These are phyloP conservation scores for Cantharis rufa DNA, from an alignment of 2,888 invertebrate species.

Conservation along the genomic window DNA sequence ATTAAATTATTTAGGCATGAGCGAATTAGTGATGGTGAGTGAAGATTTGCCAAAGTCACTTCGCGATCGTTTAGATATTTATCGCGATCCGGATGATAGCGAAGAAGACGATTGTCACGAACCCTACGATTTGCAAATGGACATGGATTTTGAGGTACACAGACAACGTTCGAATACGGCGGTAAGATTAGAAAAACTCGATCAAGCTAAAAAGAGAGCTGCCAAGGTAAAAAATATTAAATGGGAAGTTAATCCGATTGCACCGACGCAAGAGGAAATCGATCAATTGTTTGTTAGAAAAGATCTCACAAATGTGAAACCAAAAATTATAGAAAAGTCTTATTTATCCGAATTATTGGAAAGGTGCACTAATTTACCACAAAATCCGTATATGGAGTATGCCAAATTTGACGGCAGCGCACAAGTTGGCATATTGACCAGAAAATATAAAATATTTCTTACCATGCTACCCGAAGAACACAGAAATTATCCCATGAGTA, in stretches of 20 bases:
- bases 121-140: conserved; percentile 79
- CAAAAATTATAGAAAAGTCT: conserved; percentile 57
- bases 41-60: conserved; percentile 75
- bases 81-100: conserved; percentile 78
- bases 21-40: conserved; percentile 88
- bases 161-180: conserved; percentile 86
- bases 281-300: conserved; percentile 64
- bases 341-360: conserved; percentile 75
- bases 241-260: conserved; percentile 65
- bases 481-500: conserved; percentile 80
- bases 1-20: conserved; percentile 68
- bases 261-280: conserved; percentile 62
- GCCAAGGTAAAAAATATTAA: conserved; percentile 77
- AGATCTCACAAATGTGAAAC: conserved; percentile 47
- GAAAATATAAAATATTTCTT: conserved; percentile 87
- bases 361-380: conserved; percentile 75
- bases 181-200: conserved; percentile 85
- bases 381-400: conserved; percentile 87
- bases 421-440: conserved; percentile 76
- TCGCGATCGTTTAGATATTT: conserved; percentile 61
- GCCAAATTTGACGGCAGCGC: conserved; percentile 90
- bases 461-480: conserved; percentile 83
- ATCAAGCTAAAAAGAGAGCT: conserved; percentile 79
- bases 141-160: conserved; percentile 65
- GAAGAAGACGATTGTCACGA: conserved; percentile 73